Evolutionary conservation across 1,140 invertebrate genomes (phyloP).

Genomic region (Penaeus vannamei): DNA sequence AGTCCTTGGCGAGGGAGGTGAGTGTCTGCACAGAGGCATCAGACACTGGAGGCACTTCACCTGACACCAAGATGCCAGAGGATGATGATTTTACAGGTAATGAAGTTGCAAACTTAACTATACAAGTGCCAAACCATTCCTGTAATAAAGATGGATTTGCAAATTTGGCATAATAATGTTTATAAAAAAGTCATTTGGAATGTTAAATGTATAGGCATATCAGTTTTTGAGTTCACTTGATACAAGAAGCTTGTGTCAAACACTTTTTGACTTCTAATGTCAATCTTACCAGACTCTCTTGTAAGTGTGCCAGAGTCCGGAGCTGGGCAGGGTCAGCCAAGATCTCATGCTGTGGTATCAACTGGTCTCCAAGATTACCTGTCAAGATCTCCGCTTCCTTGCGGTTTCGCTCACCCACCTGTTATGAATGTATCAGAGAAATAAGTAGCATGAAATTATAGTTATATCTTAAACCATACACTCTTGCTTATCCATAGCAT

Average conservation of each 20-base stretch:
- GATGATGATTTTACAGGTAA: slow-evolving; percentile 69
- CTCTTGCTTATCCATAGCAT: background rate
- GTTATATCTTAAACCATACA: too few species aligned
- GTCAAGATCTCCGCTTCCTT: slow-evolving; percentile 94
- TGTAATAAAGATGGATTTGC: slow-evolving; percentile 69
- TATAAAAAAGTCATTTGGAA: too few species aligned
- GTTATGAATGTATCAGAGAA: slow-evolving; percentile 75
- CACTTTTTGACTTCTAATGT: background rate
- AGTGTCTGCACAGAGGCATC: slow-evolving; percentile 74
- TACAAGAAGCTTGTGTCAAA: too few species aligned
- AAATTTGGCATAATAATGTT: background rate
- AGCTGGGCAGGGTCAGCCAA: slow-evolving; percentile 84
- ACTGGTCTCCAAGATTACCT: slow-evolving; percentile 87
- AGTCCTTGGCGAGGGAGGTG: slow-evolving; percentile 81
- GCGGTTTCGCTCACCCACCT: slow-evolving; percentile 85
- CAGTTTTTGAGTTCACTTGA: too few species aligned
- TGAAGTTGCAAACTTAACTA: slow-evolving; percentile 70
- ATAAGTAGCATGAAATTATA: background rate
- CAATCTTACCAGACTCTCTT: slow-evolving; percentile 84
- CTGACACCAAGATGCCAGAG: slow-evolving; percentile 69
- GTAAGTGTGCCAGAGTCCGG: slow-evolving; percentile 87
- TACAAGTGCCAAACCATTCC: slow-evolving; percentile 81
- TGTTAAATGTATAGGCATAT: too few species aligned
- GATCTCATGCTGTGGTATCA: slow-evolving; percentile 88
- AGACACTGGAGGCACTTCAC: slow-evolving; percentile 63